Evolutionary conservation across 1,140 invertebrate genomes (phyloP), one percentile per base, ranked within the genome.

Genomic region (Aphis gossypii): DNA sequence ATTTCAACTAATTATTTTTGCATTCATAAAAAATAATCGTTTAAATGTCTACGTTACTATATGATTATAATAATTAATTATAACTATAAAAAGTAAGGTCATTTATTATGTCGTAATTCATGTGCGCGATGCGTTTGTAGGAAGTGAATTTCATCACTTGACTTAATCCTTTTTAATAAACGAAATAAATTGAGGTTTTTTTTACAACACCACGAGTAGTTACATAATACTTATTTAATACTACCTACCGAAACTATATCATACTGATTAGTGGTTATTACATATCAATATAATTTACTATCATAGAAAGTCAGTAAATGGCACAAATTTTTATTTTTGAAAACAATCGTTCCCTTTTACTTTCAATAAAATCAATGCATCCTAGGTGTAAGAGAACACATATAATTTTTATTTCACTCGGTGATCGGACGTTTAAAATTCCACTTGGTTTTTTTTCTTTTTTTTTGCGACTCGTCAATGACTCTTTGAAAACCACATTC

Each of bases 401-500:
- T 35, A 54, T 89, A 35, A 89, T 54, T 89, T 89, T 54, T 89
- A 30, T 25, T 89, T 54, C 44, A n/a, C 60, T 76, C 14, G 30
- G 60, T 20, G 51, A 54, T 35, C 51, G 35, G 51, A 41, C 51
- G 35, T 89, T 89, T 56, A 56, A 54, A 94, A 94, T 93, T 84
- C 76, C 30, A 21, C 8, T 87, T 46, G 7, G 20, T 41, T 38
- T 86, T 48, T 56, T 48, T 82, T 51, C 3, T 35, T 56, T 56
- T 87, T 54, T n/a, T 35, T 87, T 56, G 51, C 82, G 51, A 87
- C 25, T 76, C 51, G 82, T 93, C 93, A 87, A 93, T 93, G 23
- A 38, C 38, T 84, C 7, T 87, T 87, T 44, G 93, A 93, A 93
- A 93, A 87, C 38, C 83, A 44, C 30, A 60, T 93, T 87, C 38